Evolutionary conservation across 92 coral and sea anemone genomes (phyloP).

Genomic region (Siderastrea siderea): DNA sequence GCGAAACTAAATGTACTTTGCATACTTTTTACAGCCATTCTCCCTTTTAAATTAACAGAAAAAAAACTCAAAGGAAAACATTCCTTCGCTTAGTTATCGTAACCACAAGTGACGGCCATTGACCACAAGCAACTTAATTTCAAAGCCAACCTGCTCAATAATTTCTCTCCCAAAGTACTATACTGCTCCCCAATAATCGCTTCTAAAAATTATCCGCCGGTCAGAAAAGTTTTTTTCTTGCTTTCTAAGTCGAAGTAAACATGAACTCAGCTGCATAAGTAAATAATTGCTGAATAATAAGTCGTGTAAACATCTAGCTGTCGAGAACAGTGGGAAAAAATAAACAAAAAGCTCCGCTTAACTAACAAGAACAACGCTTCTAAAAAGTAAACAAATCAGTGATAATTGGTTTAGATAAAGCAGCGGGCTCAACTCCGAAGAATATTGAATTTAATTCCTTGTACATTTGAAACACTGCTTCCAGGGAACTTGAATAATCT

Average conservation of each 20-base stretch:
- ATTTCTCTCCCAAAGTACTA: not conserved
- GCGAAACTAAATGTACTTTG: conserved; percentile 19
- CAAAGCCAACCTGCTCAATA: conserved; percentile 10
- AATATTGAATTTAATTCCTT: not conserved
- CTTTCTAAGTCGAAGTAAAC: not conserved
- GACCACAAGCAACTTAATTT: conserved; percentile 3
- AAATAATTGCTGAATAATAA: conserved; percentile 12
- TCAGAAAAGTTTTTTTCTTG: not conserved
- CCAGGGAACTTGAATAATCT: not conserved
- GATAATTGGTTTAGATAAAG: conserved; percentile 20
- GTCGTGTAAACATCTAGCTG: conserved; percentile 25
- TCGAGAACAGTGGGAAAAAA: conserved; percentile 12
- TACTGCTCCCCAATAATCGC: not conserved
- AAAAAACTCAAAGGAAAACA: not conserved
- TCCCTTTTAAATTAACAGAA: conserved; percentile 11
- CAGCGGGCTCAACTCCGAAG: not conserved
- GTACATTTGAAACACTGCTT: not conserved
- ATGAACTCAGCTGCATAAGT: not conserved
- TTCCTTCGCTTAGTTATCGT: conserved; percentile 8
- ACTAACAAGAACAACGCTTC: conserved; percentile 17
- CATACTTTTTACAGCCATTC: conserved; percentile 7
- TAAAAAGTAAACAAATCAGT: conserved; percentile 2
- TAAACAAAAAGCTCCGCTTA: conserved; percentile 16
- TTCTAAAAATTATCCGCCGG: not conserved
- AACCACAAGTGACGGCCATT: conserved; percentile 38